phyloP scores from a whole-genome alignment of 2,797 vertebrate genomes.

The Labroides dimidiatus region DNA sequence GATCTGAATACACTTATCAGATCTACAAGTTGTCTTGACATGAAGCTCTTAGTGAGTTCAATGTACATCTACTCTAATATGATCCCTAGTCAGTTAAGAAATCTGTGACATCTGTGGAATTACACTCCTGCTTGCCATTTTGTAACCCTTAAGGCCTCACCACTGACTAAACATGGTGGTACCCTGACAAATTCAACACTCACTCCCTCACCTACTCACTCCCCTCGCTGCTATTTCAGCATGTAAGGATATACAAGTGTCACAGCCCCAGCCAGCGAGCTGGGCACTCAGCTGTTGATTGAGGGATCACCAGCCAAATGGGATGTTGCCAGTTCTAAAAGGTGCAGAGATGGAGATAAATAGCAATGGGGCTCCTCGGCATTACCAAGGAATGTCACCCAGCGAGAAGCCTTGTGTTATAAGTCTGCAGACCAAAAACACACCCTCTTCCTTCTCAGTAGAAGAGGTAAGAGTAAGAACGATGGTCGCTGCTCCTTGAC shows the following conservation, averaged over 20 bases:
- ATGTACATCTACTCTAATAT: not conserved
- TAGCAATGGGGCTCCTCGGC: conserved; percentile 39
- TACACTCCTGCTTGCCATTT: conserved; percentile 21
- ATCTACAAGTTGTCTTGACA: too few species aligned
- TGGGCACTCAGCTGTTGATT: conserved; percentile 59
- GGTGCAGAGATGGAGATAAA: conserved; percentile 70
- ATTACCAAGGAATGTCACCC: conserved; percentile 39
- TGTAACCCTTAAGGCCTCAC: conserved; percentile 22
- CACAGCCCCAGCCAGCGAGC: conserved; percentile 34
- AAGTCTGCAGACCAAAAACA: conserved; percentile 1
- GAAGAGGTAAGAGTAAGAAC: conserved; percentile 2
- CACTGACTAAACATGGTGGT: conserved; percentile 42
- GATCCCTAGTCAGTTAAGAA: conserved; percentile 1
- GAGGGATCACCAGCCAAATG: conserved; percentile 57
- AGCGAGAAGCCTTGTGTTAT: conserved; percentile 10
- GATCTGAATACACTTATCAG: too few species aligned
- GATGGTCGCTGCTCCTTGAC: conserved; percentile 25
- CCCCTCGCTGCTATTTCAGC: conserved; percentile 44
- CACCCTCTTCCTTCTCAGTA: not conserved
- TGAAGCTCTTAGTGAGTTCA: too few species aligned
- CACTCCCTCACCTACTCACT: conserved; percentile 55
- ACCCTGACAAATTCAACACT: conserved; percentile 62
- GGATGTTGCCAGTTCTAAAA: conserved; percentile 58
- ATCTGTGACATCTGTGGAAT: conserved; percentile 30
- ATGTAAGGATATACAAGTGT: conserved; percentile 68